Base-by-base conservation (phyloP, 2,888 invertebrate genomes). In the Dioctria rufipes region DNA sequence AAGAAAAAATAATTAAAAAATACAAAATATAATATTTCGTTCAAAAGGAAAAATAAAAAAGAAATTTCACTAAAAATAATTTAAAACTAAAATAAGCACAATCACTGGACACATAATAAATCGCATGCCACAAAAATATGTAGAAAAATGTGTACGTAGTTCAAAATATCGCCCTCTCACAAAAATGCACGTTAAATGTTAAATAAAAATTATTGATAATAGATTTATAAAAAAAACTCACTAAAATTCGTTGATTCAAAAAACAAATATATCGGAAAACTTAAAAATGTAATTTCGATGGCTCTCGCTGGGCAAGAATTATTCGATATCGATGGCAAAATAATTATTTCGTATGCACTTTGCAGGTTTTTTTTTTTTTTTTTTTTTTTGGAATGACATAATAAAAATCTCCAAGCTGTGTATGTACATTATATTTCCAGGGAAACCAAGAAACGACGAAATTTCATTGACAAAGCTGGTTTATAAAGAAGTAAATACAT, bases 41-140 rank as follows among this genome's bases (percentile, higher is more conserved):
- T 73, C 13, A 75, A 43, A 58, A 58, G 25, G 37, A 46, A 67
- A 73, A 66, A 3, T 42, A 58, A 58, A 61, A 61, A 11, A 4
- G 3, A 54, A 54, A 13, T 11, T 58, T 73, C 58, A 73, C 8
- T 58, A 8, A 73, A 42, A 58, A 58, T 13, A 5, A 25, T 25
- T 63, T 77, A 77, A 46, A 46, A 58, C 63, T 77, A 77, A 37
- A 6, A 43, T 75, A 9, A 63, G 6, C 61, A 25, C 77, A 63
- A 39, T 77, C 63, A 63, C 61, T 77, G 77, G 77, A 63, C 49
- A 63, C 77, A 37, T 58, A 25, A 25, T 69, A 43, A 58, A 49
- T 49, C 37, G 51, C 77, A 77, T 77, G 63, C 63, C 61, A 77
- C 46, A 63, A 63, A 71, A 40, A 54, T 49, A 63, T 11, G 46